phyloP scores from a whole-genome alignment of 2,888 invertebrate species.

The Eustalomyia histrio region DNA sequence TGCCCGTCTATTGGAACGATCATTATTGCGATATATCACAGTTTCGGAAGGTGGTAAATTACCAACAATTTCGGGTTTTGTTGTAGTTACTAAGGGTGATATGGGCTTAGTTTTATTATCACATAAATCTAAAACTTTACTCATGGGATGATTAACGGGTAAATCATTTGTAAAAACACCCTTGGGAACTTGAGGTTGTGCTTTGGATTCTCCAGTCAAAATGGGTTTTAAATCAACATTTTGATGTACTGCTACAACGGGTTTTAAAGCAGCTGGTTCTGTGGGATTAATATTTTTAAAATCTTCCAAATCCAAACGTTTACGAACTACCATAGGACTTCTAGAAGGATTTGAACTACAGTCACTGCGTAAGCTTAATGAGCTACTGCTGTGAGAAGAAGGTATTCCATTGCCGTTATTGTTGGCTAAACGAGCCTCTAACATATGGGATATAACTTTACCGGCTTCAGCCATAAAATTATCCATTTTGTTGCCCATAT shows the following conservation, averaged over 20 bases:
- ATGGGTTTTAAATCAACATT: slow-evolving; percentile 45
- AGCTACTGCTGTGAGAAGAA: slow-evolving; percentile 70
- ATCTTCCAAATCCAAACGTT: slow-evolving; percentile 76
- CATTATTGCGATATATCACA: slow-evolving; percentile 74
- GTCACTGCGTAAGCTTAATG: slow-evolving; percentile 72
- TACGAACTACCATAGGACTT: slow-evolving; percentile 76
- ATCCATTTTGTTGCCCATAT: slow-evolving; percentile 72
- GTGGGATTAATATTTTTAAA: slow-evolving; percentile 76
- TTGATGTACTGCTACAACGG: slow-evolving; percentile 71
- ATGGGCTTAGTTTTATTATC: slow-evolving; percentile 69
- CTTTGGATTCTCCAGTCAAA: slow-evolving; percentile 12
- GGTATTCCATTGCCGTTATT: slow-evolving; percentile 59
- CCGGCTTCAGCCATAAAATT: slow-evolving; percentile 78
- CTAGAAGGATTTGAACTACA: slow-evolving; percentile 72
- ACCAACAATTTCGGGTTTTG: slow-evolving; percentile 7
- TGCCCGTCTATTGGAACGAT: slow-evolving; percentile 70
- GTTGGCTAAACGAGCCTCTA: slow-evolving; percentile 75
- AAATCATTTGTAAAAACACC: slow-evolving; percentile 67
- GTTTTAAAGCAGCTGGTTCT: slow-evolving; percentile 73
- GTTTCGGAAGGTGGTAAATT: slow-evolving; percentile 69
- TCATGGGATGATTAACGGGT: slow-evolving; percentile 75
- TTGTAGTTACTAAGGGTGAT: slow-evolving; percentile 16
- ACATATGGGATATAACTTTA: slow-evolving; percentile 78
- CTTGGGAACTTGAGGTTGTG: slow-evolving; percentile 25
- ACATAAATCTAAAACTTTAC: slow-evolving; percentile 77